Evolutionary conservation across 2,888 invertebrate species (phyloP).

Genomic region (Ectemnius continuus): DNA sequence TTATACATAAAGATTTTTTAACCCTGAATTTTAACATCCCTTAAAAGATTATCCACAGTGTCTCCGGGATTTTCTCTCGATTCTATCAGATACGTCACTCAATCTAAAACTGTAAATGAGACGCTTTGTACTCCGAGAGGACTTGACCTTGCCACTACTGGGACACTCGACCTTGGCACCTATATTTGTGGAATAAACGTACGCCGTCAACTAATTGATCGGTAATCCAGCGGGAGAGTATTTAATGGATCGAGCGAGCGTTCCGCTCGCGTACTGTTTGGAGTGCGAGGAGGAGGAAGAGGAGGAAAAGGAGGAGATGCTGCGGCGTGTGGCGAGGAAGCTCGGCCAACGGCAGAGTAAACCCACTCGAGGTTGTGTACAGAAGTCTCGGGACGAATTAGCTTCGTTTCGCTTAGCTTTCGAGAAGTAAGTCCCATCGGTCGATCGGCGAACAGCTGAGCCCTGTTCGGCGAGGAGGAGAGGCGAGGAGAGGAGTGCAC

Average conservation of each 20-base stretch:
- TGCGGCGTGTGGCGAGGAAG: constrained; percentile 44
- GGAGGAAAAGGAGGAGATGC: too few species aligned
- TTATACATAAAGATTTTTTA: too few species aligned
- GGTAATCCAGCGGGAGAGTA: background rate
- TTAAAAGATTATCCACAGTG: too few species aligned
- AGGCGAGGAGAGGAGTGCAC: background rate
- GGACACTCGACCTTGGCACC: too few species aligned
- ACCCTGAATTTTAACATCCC: too few species aligned
- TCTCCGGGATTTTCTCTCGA: too few species aligned
- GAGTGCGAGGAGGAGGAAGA: background rate
- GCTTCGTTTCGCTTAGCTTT: constrained; percentile 32
- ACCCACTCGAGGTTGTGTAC: constrained; percentile 45
- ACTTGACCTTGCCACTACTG: too few species aligned
- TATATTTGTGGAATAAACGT: too few species aligned
- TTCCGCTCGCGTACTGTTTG: background rate
- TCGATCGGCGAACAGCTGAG: background rate
- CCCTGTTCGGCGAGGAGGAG: background rate
- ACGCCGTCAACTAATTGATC: too few species aligned
- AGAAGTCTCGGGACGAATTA: constrained; percentile 47
- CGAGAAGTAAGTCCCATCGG: constrained; percentile 21
- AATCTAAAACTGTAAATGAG: too few species aligned
- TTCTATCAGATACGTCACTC: too few species aligned
- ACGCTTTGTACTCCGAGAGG: too few species aligned
- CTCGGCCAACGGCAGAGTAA: constrained; percentile 36
- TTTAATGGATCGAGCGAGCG: background rate